Conservation (phyloP, 2,888 invertebrate genomes). For the Drosophila hamatofila region DNA sequence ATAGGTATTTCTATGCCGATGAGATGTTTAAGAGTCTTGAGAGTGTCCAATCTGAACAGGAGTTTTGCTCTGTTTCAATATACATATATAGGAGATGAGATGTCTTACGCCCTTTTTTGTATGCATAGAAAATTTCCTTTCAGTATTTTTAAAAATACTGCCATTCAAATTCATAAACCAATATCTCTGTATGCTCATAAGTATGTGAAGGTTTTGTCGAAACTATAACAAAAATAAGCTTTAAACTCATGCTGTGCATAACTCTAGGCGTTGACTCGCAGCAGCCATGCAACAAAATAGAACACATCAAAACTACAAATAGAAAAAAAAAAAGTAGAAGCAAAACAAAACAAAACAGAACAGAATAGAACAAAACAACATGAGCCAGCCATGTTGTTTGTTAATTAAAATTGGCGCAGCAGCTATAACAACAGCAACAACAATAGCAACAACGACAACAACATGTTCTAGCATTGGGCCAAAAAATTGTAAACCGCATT, state of each 20-base stretch:
- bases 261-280: neutral
- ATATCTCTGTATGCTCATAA: neutral
- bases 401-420: conserved; percentile 75
- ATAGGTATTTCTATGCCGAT: too few relatives aligned
- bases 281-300: conserved; percentile 10
- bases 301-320: conserved; percentile 29
- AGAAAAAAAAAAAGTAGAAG: neutral
- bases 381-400: conserved; percentile 68
- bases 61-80: too few relatives aligned
- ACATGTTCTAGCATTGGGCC: conserved; percentile 15
- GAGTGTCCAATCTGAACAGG: too few relatives aligned
- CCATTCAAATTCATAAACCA: neutral
- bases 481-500: conserved; percentile 28
- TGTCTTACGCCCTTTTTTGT: neutral
- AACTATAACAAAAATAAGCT: neutral
- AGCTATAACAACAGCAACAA: conserved; percentile 23
- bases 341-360: conserved; percentile 14
- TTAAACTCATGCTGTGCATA: neutral
- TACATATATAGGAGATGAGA: too few relatives aligned
- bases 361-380: conserved; percentile 43
- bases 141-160: neutral
- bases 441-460: conserved; percentile 33
- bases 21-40: too few relatives aligned
- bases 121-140: neutral
- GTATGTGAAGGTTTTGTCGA: conserved; percentile 1